A percentile compares a stretch with the other conserved stretches of the same genome.
Evolutionary conservation across 1,140 invertebrate species (phyloP).

Genomic region (Drosophila burlai): DNA sequence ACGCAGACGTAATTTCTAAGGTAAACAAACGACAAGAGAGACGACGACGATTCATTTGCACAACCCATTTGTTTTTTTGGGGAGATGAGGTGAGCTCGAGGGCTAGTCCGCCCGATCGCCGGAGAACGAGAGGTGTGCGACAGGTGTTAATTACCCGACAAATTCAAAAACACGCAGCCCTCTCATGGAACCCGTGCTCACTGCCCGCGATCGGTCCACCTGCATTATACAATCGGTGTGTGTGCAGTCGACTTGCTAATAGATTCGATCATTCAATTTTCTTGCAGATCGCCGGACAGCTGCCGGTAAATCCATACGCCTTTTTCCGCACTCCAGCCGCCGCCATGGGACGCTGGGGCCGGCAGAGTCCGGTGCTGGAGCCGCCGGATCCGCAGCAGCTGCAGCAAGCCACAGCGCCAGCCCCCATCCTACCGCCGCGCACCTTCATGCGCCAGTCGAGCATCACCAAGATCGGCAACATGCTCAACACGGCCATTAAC

Average conservation of each 20-base stretch:
- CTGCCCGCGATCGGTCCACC: constrained; percentile 23
- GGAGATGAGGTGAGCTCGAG: constrained; percentile 42
- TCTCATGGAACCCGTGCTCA: constrained; percentile 57
- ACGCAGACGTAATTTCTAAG: constrained; percentile 60
- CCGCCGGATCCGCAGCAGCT: constrained; percentile 73
- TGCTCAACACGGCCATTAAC: constrained; percentile 88
- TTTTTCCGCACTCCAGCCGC: too few relatives aligned
- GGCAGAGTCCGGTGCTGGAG: constrained; percentile 77
- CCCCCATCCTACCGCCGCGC: constrained; percentile 83
- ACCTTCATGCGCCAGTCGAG: constrained; percentile 89
- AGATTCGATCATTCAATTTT: constrained; percentile 68
- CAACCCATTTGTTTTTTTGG: constrained; percentile 59
- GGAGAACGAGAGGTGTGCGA: constrained; percentile 24
- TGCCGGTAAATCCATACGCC: background rate
- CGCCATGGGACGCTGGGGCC: constrained; percentile 79
- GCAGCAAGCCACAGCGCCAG: constrained; percentile 41
- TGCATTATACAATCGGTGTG: constrained; percentile 69
- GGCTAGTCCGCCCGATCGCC: background rate
- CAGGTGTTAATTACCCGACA: constrained; percentile 75
- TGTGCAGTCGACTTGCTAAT: constrained; percentile 63
- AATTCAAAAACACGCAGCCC: constrained; percentile 75
- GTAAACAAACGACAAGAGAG: constrained; percentile 62
- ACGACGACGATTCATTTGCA: constrained; percentile 52
- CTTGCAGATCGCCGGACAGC: constrained; percentile 51
- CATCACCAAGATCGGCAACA: constrained; percentile 89